A percentile compares a stretch with the other conserved stretches of the same genome.
phyloP scores from a whole-genome alignment of 1,140 invertebrate species.

The Nomia melanderi region DNA sequence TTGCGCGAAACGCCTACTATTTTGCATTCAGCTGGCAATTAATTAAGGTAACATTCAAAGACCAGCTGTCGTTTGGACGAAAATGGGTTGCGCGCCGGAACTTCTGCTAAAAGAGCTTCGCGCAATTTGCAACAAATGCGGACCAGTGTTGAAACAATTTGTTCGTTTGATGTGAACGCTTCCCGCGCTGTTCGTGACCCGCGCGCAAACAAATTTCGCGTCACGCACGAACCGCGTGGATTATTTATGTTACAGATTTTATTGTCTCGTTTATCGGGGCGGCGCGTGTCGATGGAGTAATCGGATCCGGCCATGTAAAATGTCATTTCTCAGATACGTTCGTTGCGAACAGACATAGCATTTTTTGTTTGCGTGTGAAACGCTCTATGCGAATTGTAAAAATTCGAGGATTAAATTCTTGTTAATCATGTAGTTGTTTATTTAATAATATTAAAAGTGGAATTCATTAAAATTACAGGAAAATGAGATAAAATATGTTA shows the following conservation, averaged over 20 bases:
- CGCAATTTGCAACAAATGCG: conserved; percentile 44
- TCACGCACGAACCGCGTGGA: conserved; percentile 33
- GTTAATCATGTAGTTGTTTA: too few species aligned
- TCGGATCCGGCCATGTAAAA: conserved; percentile 25
- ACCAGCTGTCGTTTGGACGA: conserved; percentile 22
- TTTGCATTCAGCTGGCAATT: conserved; percentile 35
- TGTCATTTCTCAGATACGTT: conserved; percentile 14
- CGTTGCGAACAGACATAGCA: conserved; percentile 1
- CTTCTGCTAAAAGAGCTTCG: conserved; percentile 1
- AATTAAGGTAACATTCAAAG: conserved; percentile 50
- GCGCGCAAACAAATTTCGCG: conserved; percentile 50
- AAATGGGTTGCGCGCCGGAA: conserved; percentile 27
- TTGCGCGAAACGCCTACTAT: conserved; percentile 40
- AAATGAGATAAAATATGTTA: too few species aligned
- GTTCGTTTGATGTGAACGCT: conserved; percentile 41
- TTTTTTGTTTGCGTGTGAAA: background rate
- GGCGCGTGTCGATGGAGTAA: conserved; percentile 15
- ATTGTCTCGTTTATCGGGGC: conserved; percentile 56
- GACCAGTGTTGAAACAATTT: conserved; percentile 48
- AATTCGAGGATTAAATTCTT: background rate
- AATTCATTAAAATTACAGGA: too few species aligned
- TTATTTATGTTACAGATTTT: conserved; percentile 62
- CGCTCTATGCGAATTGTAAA: background rate
- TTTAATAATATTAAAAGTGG: too few species aligned
- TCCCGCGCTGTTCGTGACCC: conserved; percentile 12